Evolutionary conservation across 92 coral and sea anemone species (phyloP).

Genomic region (Paramuricea clavata): DNA sequence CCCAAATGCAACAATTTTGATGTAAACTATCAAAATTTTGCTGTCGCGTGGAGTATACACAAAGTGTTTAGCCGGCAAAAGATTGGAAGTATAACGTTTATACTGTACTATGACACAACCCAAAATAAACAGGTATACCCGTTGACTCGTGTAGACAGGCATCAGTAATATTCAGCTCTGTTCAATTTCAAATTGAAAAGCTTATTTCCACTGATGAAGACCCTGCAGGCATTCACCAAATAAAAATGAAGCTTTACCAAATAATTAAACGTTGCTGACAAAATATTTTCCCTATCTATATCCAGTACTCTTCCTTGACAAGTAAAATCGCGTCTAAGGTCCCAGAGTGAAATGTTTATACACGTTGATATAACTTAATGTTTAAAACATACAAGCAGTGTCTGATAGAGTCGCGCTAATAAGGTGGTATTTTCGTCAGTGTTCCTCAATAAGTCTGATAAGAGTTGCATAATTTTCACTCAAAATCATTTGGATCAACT

Average conservation of each 20-base stretch:
- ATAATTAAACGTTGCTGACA: too few species aligned
- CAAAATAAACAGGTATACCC: conserved; percentile 47
- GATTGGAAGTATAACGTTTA: not conserved
- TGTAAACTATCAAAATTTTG: not conserved
- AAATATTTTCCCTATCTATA: not conserved
- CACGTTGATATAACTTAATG: too few species aligned
- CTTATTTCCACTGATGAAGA: too few species aligned
- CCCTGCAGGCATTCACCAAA: too few species aligned
- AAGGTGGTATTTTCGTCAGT: too few species aligned
- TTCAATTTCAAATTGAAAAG: not conserved
- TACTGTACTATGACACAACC: conserved; percentile 19
- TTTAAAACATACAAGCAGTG: not conserved
- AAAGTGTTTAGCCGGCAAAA: not conserved
- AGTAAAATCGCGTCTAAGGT: too few species aligned
- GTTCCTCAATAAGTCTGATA: too few species aligned
- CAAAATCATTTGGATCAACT: too few species aligned
- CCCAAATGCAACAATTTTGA: not conserved
- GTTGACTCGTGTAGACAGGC: not conserved
- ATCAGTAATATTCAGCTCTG: not conserved
- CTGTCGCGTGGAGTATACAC: not conserved
- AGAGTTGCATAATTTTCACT: too few species aligned
- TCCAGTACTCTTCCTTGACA: not conserved
- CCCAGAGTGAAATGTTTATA: too few species aligned
- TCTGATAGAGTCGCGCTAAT: not conserved
- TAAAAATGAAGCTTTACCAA: too few species aligned